Conservation (phyloP, 2,888 invertebrate genomes). For the Nowickia ferox region DNA sequence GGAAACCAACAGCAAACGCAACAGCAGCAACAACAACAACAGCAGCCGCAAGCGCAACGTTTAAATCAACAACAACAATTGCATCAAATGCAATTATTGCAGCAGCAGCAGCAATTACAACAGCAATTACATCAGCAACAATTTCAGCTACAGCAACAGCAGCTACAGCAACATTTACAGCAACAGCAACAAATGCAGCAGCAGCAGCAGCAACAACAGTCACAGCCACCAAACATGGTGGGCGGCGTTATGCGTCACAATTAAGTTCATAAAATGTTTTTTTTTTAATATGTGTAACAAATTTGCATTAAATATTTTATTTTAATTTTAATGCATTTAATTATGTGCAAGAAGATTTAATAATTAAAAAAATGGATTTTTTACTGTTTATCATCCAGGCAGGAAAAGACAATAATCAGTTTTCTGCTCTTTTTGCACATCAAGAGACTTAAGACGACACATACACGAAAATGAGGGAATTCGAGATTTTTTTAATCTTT, state of each 20-base stretch:
- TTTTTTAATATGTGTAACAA: too few species aligned
- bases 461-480: too few species aligned
- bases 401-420: too few species aligned
- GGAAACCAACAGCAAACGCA: constrained; percentile 49
- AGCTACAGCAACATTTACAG: constrained; percentile 65
- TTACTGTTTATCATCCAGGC: too few species aligned
- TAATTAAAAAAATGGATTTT: too few species aligned
- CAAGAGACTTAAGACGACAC: too few species aligned
- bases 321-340: too few species aligned
- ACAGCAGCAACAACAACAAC: constrained; percentile 47
- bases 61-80: constrained; percentile 73
- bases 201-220: constrained; percentile 75
- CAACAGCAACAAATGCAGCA: constrained; percentile 69
- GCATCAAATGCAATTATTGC: constrained; percentile 69
- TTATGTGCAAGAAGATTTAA: too few species aligned
- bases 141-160: constrained; percentile 66
- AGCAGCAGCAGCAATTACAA: constrained; percentile 71
- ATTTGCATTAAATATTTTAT: too few species aligned
- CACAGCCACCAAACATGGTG: constrained; percentile 76
- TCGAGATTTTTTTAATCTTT: too few species aligned
- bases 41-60: constrained; percentile 70
- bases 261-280: constrained; percentile 42
- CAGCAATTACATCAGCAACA: constrained; percentile 74
- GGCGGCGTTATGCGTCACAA: constrained; percentile 73
- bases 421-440: too few species aligned